Evolutionary conservation across 2,113 vertebrate genomes (phyloP), one percentile per base, ranked within the genome.

Genomic region (Camelus bactrianus): DNA sequence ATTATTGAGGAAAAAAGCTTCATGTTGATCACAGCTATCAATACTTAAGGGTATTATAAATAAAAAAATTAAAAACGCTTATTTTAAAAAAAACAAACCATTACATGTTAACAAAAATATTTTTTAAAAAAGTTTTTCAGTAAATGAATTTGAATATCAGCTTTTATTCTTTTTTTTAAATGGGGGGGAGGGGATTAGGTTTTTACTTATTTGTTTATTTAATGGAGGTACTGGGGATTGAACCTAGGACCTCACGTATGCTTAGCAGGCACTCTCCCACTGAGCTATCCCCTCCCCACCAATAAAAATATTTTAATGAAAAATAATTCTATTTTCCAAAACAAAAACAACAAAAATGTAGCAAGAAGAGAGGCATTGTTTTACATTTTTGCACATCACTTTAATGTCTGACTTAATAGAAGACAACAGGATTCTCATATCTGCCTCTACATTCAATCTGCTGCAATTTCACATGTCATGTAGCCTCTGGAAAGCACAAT

Each of bases 261-360:
- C 38, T 42, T 4, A 42, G 38, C 38, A 42, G 38, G 38, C 38
- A 42, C 38, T 42, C 38, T 42, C 38, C 38, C 38, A 42, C 38
- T 42, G 38, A 42, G 38, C 38, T 42, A 42, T 42, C 38, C 38
- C 38, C 38, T 42, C 38, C 38, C 38, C 38, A 42, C 38, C 38
- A 93, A 85, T 32, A 84, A 54, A 77, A 46, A 69, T 84, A 79
- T 67, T 50, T 92, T 80, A 62, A 83, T 52, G 67, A 69, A 89
- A 92, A 94, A 54, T 32, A 76, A n/a, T 46, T 42, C 60, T 60
- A 79, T 84, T 82, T 93, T 80, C 54, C 50, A 93, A 90, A 87
- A 80, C n/a, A 80, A 93, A 48, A 85, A 65, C 19, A 94, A 58
- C 7, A 67, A 65, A 92, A 64, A 89, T 38, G 20, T 38, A 69